These are phyloP conservation scores for Bombus consobrinus DNA, from an alignment of 1,140 invertebrate genomes.

Conservation along the genomic window DNA sequence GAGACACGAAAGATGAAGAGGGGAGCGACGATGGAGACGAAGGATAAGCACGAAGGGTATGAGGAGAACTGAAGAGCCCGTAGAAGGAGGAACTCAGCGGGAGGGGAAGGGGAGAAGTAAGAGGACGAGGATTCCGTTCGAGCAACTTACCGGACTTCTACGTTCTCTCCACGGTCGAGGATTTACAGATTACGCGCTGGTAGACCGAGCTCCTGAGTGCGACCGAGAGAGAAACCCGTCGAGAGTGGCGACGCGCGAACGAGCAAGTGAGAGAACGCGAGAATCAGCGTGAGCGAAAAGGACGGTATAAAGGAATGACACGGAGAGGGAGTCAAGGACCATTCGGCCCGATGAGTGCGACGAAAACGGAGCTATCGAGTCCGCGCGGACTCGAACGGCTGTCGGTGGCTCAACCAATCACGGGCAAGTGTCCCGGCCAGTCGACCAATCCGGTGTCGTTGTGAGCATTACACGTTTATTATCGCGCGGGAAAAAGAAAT, in stretches of 20 bases:
- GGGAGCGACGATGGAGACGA: constrained; percentile 57
- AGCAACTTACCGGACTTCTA: constrained; percentile 79
- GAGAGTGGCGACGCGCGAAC: constrained; percentile 34
- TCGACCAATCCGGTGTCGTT: constrained; percentile 59
- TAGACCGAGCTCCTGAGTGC: constrained; percentile 68
- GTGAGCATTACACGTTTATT: constrained; percentile 75
- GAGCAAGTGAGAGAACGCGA: constrained; percentile 5
- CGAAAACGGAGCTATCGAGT: constrained; percentile 67
- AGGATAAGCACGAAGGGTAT: constrained; percentile 55
- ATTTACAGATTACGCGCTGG: constrained; percentile 79
- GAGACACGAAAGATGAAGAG: constrained; percentile 55
- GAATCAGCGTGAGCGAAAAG: constrained; percentile 31
- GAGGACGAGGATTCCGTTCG: constrained; percentile 73
- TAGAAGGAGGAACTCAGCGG: constrained; percentile 16
- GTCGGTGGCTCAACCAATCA: constrained; percentile 61
- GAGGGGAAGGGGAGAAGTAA: constrained; percentile 46
- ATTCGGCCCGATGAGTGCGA: constrained; percentile 54
- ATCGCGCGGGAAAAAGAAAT: constrained; percentile 76
- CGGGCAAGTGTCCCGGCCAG: not conserved
- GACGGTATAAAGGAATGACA: constrained; percentile 48
- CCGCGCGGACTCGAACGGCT: constrained; percentile 76
- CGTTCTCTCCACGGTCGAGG: constrained; percentile 73
- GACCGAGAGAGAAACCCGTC: constrained; percentile 47
- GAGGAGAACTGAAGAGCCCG: constrained; percentile 54
- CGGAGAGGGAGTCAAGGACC: constrained; percentile 53